Base-by-base conservation (phyloP, 92 coral and sea anemone genomes). In the Heliopora coerulea region DNA sequence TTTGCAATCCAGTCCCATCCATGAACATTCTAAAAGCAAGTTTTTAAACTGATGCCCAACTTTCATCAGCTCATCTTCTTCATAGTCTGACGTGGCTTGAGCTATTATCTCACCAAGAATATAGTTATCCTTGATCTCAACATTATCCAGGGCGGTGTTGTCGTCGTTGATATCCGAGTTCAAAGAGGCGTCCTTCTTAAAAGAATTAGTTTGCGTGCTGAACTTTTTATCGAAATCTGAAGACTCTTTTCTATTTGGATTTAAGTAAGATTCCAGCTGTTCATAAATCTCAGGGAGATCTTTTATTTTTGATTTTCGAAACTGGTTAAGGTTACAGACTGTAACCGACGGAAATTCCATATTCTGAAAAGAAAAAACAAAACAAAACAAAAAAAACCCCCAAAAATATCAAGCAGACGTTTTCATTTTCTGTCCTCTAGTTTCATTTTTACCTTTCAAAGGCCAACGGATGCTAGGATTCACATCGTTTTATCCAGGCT, bases 311-410 rank as follows among this genome's bases (percentile, higher is more conserved):
- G 50, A 40, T 25, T 21, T 0, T 0, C 89, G 78, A 14, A 77
- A 57, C 63, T 54, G 69, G 80, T 82, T 85, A 33, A 81, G 89
- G 40, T 85, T 85, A 42, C 89, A 85, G 30, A 85, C 52, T 11
- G 89, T 85, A 13, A 85, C 76, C 0, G 85, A 72, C 0, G 89
- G 89, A 74, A 81, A 85, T 21, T 81, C 72, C 56, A 85, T 54
- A 27, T 79, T 82, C 89, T 85, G 30, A 40, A 65, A 29, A 58
- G 0, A 62, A n/a, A 62, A 49, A 13, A 20, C 23, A 17, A 52
- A 52, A 23, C 17, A 17, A 52, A 52, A 52, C 20, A 6, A 52
- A 17, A 3, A 5, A 52, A 52, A 3, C 5, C 8, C 6, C n/a
- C 17, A 52, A 52, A 19, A 54, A 52, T 3, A 18, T 23, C 8